These are phyloP conservation scores for Itoplectis maculator DNA, from an alignment of 2,888 invertebrate genomes.

Conservation along the genomic window DNA sequence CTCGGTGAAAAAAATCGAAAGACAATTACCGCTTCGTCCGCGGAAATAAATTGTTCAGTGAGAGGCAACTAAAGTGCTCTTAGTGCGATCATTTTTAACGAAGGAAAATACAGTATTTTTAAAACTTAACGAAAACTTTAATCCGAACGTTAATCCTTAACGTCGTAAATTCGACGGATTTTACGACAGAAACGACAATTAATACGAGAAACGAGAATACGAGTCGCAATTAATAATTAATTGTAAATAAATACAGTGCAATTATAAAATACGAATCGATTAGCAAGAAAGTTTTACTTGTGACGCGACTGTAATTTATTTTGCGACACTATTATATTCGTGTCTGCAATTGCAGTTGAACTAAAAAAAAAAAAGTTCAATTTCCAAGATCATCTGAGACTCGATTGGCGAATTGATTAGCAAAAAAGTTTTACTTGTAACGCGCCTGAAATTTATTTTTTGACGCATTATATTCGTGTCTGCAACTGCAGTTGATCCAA, in stretches of 20 bases:
- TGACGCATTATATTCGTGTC: neutral
- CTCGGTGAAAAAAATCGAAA: neutral
- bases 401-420: no score
- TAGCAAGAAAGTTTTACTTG: neutral
- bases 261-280: slow-evolving; percentile 33
- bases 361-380: no score
- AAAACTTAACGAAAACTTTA: neutral
- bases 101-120: neutral
- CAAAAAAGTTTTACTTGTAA: no score
- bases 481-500: neutral
- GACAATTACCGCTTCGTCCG: neutral
- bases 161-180: neutral
- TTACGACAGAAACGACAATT: neutral
- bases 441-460: neutral
- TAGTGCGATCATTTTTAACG: neutral
- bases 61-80: neutral
- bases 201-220: slow-evolving; percentile 11
- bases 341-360: neutral
- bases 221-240: neutral
- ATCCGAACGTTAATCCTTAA: no score
- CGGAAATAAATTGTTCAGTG: neutral
- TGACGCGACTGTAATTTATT: no score
- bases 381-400: no score
- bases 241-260: slow-evolving; percentile 7
- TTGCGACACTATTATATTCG: no score